phyloP scores from a whole-genome alignment of 2,113 vertebrate genomes.

The Calidris pugnax region DNA sequence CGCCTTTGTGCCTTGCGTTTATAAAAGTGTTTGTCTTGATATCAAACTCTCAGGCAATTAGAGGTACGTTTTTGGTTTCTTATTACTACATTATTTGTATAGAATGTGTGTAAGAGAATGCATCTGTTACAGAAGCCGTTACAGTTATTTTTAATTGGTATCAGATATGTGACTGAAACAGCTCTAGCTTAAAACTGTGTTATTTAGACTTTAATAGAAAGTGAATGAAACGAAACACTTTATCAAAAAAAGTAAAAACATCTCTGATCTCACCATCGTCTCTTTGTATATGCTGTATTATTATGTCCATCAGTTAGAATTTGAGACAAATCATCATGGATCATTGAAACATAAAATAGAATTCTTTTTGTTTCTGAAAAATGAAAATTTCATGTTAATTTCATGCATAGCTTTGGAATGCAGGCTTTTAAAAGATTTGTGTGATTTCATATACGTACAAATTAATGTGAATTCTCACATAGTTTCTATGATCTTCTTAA shows the following conservation, averaged over 20 bases:
- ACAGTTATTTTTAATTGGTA: neutral
- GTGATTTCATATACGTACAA: neutral
- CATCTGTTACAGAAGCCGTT: neutral
- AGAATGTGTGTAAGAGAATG: neutral
- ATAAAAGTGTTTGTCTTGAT: slow-evolving; percentile 93
- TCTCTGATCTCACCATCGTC: neutral
- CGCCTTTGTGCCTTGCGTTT: slow-evolving; percentile 87
- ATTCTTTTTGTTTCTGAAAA: neutral
- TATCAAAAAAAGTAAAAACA: neutral
- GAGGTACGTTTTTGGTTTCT: slow-evolving; percentile 78
- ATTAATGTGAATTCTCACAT: neutral
- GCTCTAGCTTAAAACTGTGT: neutral
- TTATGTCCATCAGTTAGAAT: neutral
- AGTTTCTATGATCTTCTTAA: neutral
- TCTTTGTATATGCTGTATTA: neutral
- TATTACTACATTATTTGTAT: neutral
- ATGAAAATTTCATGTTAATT: neutral
- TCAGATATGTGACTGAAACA: neutral
- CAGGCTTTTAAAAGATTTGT: neutral
- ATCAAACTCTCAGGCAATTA: slow-evolving; percentile 92
- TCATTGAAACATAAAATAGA: neutral
- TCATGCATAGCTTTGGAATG: neutral
- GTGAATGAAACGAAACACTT: neutral
- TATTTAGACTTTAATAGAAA: neutral
- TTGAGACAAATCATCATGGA: neutral